phyloP scores from a whole-genome alignment of 2,113 vertebrate species.

The Cnemophilus loriae region DNA sequence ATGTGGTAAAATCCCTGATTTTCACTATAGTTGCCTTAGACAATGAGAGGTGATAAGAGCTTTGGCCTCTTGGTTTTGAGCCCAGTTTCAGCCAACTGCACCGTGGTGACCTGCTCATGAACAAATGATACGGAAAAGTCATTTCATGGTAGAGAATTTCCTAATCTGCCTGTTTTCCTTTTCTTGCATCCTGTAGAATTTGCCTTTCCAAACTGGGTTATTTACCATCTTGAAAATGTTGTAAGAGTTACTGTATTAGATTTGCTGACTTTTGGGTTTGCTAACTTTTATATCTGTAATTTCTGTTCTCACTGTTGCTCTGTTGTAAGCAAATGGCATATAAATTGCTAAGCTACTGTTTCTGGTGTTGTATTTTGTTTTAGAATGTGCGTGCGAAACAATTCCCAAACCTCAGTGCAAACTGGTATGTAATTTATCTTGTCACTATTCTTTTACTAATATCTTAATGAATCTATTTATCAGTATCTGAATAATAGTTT shows the following conservation, averaged over 20 bases:
- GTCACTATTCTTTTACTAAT: not conserved
- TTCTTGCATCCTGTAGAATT: not conserved
- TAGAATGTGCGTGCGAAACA: conserved; percentile 90
- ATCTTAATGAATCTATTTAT: not conserved
- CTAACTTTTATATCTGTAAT: not conserved
- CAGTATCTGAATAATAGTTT: not conserved
- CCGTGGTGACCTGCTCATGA: not conserved
- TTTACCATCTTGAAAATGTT: not conserved
- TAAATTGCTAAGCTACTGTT: not conserved
- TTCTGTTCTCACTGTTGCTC: not conserved
- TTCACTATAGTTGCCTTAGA: not conserved
- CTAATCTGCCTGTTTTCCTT: not conserved
- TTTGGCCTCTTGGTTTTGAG: not conserved
- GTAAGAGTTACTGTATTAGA: not conserved
- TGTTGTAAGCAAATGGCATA: not conserved
- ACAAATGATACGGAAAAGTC: not conserved
- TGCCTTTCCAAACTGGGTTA: not conserved
- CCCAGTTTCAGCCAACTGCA: not conserved
- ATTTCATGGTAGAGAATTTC: not conserved
- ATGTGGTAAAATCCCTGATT: conserved; percentile 79
- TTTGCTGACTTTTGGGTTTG: not conserved
- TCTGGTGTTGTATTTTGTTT: conserved; percentile 56
- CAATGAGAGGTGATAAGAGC: not conserved
- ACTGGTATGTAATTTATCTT: conserved; percentile 75
- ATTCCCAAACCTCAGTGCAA: conserved; percentile 83